Conservation (phyloP, 2,888 invertebrate species). For the Netelia melanura region DNA sequence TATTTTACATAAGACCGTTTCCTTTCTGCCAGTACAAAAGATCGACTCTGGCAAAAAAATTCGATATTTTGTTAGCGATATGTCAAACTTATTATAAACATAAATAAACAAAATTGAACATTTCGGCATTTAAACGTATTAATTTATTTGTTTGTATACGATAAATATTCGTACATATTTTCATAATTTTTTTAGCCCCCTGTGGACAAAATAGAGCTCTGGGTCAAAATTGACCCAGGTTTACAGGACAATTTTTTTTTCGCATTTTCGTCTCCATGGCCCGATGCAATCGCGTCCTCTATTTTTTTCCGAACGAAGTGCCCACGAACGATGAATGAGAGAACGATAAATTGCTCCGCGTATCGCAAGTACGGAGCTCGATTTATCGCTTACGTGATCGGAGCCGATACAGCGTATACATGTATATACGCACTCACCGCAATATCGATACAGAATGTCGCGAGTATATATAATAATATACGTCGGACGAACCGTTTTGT, state of each 20-base stretch:
- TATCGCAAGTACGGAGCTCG: neutral
- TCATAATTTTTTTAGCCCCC: no score
- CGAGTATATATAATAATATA: neutral
- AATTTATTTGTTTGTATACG: neutral
- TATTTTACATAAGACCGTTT: no score
- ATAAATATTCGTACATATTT: no score
- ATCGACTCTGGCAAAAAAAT: no score
- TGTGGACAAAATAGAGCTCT: no score
- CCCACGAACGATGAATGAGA: neutral
- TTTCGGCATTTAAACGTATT: no score
- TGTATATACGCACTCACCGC: neutral
- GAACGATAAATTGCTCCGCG: neutral
- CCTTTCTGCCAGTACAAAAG: no score
- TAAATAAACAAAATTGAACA: no score
- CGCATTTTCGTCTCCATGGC: neutral
- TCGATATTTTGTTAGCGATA: no score
- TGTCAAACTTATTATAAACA: no score
- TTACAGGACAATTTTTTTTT: no score
- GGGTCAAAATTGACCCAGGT: no score
- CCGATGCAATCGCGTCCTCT: neutral
- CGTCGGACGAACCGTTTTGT: neutral
- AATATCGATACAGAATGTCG: neutral
- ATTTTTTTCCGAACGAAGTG: neutral
- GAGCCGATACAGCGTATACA: neutral
- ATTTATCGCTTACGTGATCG: slow-evolving; percentile 38